These are phyloP conservation scores for Conistra vaccinii DNA, from an alignment of 2,888 invertebrate genomes.

Conservation along the genomic window DNA sequence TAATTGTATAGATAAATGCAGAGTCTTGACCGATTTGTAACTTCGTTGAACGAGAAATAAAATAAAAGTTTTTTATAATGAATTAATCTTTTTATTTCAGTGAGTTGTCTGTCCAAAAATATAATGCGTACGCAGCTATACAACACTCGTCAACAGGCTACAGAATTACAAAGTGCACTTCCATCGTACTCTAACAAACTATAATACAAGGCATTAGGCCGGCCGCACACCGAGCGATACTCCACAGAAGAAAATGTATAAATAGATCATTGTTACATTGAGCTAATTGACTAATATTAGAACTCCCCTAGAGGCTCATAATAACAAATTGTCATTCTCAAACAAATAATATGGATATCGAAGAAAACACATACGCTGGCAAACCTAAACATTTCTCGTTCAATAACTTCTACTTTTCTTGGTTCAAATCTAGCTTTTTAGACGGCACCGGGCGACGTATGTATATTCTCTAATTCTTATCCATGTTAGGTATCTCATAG, in stretches of 20 bases:
- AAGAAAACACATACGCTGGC: constrained; percentile 7
- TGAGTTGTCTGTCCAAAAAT: constrained; percentile 88
- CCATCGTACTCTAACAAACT: constrained; percentile 73
- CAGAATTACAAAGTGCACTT: constrained; percentile 84
- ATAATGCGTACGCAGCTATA: constrained; percentile 85
- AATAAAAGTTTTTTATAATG: constrained; percentile 76
- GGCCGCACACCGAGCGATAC: constrained; percentile 36
- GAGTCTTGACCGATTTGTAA: constrained; percentile 63
- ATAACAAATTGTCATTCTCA: not conserved
- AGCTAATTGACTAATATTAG: constrained; percentile 19
- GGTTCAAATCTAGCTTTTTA: constrained; percentile 60
- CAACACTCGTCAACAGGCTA: constrained; percentile 83
- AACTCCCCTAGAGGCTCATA: not conserved
- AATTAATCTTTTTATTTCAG: constrained; percentile 83
- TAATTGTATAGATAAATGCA: constrained; percentile 45
- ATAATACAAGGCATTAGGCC: constrained; percentile 68
- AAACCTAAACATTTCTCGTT: constrained; percentile 29
- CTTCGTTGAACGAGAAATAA: constrained; percentile 70
- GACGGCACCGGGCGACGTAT: constrained; percentile 15
- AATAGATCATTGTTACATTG: constrained; percentile 8
- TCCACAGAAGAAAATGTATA: not conserved
- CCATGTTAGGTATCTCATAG: not conserved
- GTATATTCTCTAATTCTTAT: not conserved
- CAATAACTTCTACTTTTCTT: constrained; percentile 47
- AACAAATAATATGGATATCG: not conserved